Percentiles rank a stretch among this genome's conserved stretches.
Conservation (phyloP, 1,140 invertebrate species). For the Metopolophium dirhodum region DNA sequence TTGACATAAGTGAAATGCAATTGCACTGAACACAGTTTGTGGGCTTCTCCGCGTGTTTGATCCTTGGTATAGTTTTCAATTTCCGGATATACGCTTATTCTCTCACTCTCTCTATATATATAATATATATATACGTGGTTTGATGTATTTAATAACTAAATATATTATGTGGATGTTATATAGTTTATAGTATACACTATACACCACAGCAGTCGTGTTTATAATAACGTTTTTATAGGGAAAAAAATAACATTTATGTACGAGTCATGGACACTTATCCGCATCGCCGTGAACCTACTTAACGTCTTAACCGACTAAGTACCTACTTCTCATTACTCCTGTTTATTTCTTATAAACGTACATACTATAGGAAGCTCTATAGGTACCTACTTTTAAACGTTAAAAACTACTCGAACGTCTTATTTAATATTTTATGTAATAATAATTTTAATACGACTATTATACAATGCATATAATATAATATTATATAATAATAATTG, state of each 20-base stretch:
- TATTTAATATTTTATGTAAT: neutral
- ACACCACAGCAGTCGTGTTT: neutral
- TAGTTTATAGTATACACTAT: too few relatives aligned
- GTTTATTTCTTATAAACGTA: neutral
- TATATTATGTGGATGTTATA: neutral
- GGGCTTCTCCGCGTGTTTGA: neutral
- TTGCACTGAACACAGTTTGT: neutral
- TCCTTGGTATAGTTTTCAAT: conserved; percentile 13
- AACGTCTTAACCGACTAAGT: neutral
- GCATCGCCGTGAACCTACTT: neutral
- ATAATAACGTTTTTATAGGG: neutral
- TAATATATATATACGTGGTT: too few relatives aligned
- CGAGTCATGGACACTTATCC: neutral
- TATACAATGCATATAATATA: too few relatives aligned
- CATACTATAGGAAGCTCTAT: neutral
- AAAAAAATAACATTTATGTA: neutral
- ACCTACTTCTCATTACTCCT: neutral
- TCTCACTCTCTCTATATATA: neutral
- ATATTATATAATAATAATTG: neutral
- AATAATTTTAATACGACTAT: neutral
- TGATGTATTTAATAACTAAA: neutral
- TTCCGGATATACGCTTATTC: neutral
- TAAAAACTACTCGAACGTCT: neutral
- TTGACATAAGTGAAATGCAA: conserved; percentile 24
- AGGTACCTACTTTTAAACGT: neutral